These are phyloP conservation scores for Quiscalus mexicanus DNA, from an alignment of 2,113 vertebrate species.

Conservation along the genomic window DNA sequence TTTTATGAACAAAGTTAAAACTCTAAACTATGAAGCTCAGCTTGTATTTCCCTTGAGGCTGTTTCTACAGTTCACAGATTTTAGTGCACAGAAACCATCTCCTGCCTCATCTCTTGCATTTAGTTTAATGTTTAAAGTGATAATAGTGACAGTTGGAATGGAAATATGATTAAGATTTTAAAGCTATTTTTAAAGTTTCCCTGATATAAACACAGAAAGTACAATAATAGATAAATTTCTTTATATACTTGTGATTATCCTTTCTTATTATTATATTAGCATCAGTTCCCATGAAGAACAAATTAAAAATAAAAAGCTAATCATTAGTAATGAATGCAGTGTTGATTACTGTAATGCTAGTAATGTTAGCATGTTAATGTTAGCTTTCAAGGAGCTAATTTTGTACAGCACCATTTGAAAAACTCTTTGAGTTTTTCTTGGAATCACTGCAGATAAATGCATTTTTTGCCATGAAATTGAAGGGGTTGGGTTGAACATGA, in stretches of 20 bases:
- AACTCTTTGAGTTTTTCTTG: not conserved
- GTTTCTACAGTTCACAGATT: not conserved
- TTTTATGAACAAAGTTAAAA: constrained; percentile 6
- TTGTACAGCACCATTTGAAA: not conserved
- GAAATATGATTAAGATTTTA: not conserved
- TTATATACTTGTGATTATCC: not conserved
- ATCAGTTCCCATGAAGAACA: not conserved
- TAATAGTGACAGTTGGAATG: not conserved
- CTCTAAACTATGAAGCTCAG: not conserved
- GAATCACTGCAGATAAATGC: not conserved
- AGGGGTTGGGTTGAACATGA: not conserved
- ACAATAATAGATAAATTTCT: constrained; percentile 11
- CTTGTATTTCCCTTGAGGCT: not conserved
- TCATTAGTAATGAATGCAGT: constrained; percentile 37
- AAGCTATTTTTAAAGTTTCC: not conserved
- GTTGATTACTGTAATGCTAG: constrained; percentile 37
- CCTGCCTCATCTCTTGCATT: not conserved
- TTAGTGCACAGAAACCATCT: not conserved
- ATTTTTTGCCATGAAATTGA: not conserved
- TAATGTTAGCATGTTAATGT: not conserved
- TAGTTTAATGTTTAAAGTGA: not conserved
- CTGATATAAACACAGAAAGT: not conserved
- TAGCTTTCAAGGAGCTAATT: not conserved
- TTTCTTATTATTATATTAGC: constrained; percentile 11
- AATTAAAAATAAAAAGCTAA: constrained; percentile 50